Evolutionary conservation across 1,140 invertebrate genomes (phyloP), one percentile per base, ranked within the genome.

Genomic region (Patella vulgata): DNA sequence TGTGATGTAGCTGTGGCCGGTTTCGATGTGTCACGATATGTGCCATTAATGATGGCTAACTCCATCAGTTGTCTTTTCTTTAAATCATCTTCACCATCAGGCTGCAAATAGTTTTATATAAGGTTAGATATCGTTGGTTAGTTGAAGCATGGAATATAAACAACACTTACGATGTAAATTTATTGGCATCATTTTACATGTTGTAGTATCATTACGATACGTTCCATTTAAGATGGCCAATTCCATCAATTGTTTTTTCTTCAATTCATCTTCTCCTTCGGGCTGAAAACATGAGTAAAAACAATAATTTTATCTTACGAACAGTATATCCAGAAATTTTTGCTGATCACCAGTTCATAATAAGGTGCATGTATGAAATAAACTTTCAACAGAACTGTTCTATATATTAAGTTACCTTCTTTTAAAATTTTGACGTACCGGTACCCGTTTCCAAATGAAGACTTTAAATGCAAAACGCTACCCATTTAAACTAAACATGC

Each of bases 11-110:
- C 51, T 9, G 76, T 70, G 14, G 74, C 57, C 23, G 74, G 77
- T 73, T 76, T 81, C 52, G 75, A 78, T 48, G 77, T 81, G 66
- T 82, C 96, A 85, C 96, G 90, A 87, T 99, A 99, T 36, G 98
- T 99, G 78, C 98, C 98, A 83, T 99, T 99, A 77, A 99, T 98
- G 71, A 99, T 99, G 73, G 98, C 97, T 82, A 99, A 88, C 87
- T 99, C 97, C 97, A 99, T 99, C 52, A 99, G 88, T 86, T 99
- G 98, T 81, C 96, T 91, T 85, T 98, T 99, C 89, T 99, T 99
- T 74, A 99, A 87, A 84, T 99, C 97, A 88, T 99, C 98, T 88
- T 99, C 97, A 52, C 97, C 98, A 86, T 99, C 97, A 62, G 96
- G 95, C 96, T 99, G 78, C 58, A 77, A 78, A 54, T 17, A 54